Evolutionary conservation across 2,113 vertebrate species (phyloP), one percentile per base, ranked within the genome.

Genomic region (Nothocercus julius): DNA sequence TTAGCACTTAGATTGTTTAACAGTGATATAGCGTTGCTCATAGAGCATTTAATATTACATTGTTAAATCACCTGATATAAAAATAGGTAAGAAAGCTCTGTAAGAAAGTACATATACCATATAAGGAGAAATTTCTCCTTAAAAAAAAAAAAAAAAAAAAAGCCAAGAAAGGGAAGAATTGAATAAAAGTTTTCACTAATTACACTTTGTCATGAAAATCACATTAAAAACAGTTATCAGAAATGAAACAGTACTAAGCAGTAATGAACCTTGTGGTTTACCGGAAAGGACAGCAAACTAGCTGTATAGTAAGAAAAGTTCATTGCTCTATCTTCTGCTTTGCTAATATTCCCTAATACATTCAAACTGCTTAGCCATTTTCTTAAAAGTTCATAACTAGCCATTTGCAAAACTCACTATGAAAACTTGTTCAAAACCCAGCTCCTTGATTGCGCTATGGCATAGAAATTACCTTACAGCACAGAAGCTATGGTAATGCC

Each of bases 1-100:
- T 89, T 77, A 94, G 94, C 97, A 97, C 96, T 93, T 54, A 94
- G 95, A 94, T 91, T 84, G 86, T 14, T 11, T 95, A 97, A 96
- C 94, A 96, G 93, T 96, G 32, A 96, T 92, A 95, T 1, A 85
- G 95, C 74, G 97, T 85, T 98, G 97, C 97, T 98, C 97, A 98
- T 85, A 87, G 97, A 98, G 97, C 97, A 98, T 96, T 97, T 96
- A 87, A 91, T 82, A 64, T 96, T 79, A 94, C 67, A 91, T 92
- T 81, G 42, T 95, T 97, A 96, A 72, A 96, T 88, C 84, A 92
- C 95, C 78, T 97, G 77, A 85, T 98, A 98, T 66, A 98, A 98
- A 98, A 98, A 98, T 98, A 98, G 97, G 93, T 98, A 98, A 96
- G 97, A 98, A 98, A 98, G 97, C 96, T 98, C 97, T 98, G 95